These are phyloP conservation scores for Chloroclystis v-ata DNA, from an alignment of 2,888 invertebrate species.

Conservation along the genomic window DNA sequence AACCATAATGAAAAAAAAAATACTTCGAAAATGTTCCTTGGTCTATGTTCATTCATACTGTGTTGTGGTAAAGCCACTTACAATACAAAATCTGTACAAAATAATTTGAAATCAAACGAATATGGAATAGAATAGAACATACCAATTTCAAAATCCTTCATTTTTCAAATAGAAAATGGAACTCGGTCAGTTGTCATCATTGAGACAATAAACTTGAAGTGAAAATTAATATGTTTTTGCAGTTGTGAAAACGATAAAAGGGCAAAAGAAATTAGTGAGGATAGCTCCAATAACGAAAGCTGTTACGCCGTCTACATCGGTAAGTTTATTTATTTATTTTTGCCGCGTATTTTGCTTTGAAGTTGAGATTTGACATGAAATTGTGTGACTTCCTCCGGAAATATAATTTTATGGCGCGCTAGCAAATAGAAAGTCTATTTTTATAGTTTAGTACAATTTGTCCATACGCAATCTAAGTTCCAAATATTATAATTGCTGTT, in stretches of 20 bases:
- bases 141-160: slow-evolving; percentile 17
- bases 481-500: no score
- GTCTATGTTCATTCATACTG: background rate
- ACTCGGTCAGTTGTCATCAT: slow-evolving; percentile 22
- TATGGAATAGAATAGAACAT: slow-evolving; percentile 21
- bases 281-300: slow-evolving; percentile 54
- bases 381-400: background rate
- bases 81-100: background rate
- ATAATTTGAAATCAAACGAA: slow-evolving; percentile 16
- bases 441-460: no score
- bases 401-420: no score
- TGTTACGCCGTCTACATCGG: slow-evolving; percentile 34
- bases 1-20: background rate
- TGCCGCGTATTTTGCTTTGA: background rate
- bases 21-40: no score
- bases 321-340: slow-evolving; percentile 34
- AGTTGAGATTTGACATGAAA: background rate
- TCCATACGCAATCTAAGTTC: no score
- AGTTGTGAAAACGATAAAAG: slow-evolving; percentile 38
- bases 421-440: no score
- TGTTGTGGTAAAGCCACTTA: background rate
- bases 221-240: slow-evolving; percentile 24
- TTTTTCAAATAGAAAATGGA: slow-evolving; percentile 13
- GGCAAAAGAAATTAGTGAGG: slow-evolving; percentile 58
- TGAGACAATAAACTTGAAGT: slow-evolving; percentile 9